Evolutionary conservation across 35 echinoderm and acorn worm species (phyloP), one percentile per base, ranked within the genome.

Genomic region (Patiria miniata): DNA sequence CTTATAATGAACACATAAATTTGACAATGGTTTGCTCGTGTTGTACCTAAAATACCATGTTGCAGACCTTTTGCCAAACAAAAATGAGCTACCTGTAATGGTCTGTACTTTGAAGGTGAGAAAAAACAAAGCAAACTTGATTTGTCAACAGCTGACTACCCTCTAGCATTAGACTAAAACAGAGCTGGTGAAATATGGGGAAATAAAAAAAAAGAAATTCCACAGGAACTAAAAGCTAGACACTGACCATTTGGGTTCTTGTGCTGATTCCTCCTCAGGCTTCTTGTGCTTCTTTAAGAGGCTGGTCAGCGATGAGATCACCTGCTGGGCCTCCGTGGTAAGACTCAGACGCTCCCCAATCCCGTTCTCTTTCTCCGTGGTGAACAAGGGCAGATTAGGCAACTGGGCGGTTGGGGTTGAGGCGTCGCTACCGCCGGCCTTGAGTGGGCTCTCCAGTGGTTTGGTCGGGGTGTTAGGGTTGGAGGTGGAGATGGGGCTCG

Each of bases 281-380:
- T 91, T 79, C 40, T 76, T 86, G 39, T 79, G 77, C 26, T 91
- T 82, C 93, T 91, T 95, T 52, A 95, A 56, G 37, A 95, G 61
- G 29, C 80, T 84, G 54, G 93, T 95, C 57, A 95, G 73, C 26
- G 93, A 95, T 39, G 85, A 92, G 37, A 95, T 95, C 38, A 91
- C 81, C 47, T 95, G 83, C 54, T 92, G 90, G 37, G 93, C 93
- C 44, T 95, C 93, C 78, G 54, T 90, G 36, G 89, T 88, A 17
- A 95, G 82, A 61, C 79, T 91, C 68, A 95, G 78, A 18, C 81
- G 90, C 17, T 86, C 85, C 33, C 84, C 87, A 36, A 90, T 39
- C 22, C 85, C 85, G 77, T 87, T 77, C 30, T 53, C 81, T 28
- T 69, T 90, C 30, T 83, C 52, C 39, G 88, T 90, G 39, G 54